These are phyloP conservation scores for Esox masquinongy DNA, from an alignment of 2,797 vertebrate species.

Conservation along the genomic window DNA sequence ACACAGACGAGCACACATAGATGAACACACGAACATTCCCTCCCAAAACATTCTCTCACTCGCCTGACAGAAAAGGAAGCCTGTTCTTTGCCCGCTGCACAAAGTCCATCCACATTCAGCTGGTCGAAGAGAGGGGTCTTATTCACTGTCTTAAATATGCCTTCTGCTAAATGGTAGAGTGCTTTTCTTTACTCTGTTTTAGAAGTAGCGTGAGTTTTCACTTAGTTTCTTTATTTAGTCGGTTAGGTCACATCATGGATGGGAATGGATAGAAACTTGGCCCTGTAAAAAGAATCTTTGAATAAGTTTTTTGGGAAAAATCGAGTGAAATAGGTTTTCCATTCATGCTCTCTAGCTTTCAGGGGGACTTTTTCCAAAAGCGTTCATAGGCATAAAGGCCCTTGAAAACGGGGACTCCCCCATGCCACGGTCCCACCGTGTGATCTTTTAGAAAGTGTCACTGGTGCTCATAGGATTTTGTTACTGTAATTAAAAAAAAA, in stretches of 20 bases:
- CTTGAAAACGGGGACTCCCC: slow-evolving; percentile 26
- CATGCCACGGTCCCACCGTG: slow-evolving; percentile 17
- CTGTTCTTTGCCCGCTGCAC: background rate
- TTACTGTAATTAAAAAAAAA: slow-evolving; percentile 17
- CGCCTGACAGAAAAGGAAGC: background rate
- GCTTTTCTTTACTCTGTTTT: slow-evolving; percentile 26
- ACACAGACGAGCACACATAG: background rate
- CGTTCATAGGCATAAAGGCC: slow-evolving; percentile 31
- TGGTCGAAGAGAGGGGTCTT: background rate
- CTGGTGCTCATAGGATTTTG: slow-evolving; percentile 10
- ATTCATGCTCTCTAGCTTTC: slow-evolving; percentile 51
- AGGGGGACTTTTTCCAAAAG: slow-evolving; percentile 57
- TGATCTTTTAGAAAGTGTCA: slow-evolving; percentile 23
- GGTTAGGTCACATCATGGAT: slow-evolving; percentile 55
- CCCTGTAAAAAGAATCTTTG: slow-evolving; percentile 51
- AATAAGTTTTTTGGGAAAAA: slow-evolving; percentile 41
- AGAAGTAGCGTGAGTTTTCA: slow-evolving; percentile 37
- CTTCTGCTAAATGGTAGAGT: background rate
- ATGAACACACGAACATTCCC: background rate
- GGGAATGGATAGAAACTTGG: slow-evolving; percentile 45
- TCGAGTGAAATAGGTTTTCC: slow-evolving; percentile 65
- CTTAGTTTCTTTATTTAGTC: slow-evolving; percentile 54
- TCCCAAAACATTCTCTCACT: background rate
- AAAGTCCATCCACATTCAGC: background rate
- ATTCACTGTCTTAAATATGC: background rate